Conservation (phyloP, 2,113 vertebrate genomes). For the Sebastes schlegelii region DNA sequence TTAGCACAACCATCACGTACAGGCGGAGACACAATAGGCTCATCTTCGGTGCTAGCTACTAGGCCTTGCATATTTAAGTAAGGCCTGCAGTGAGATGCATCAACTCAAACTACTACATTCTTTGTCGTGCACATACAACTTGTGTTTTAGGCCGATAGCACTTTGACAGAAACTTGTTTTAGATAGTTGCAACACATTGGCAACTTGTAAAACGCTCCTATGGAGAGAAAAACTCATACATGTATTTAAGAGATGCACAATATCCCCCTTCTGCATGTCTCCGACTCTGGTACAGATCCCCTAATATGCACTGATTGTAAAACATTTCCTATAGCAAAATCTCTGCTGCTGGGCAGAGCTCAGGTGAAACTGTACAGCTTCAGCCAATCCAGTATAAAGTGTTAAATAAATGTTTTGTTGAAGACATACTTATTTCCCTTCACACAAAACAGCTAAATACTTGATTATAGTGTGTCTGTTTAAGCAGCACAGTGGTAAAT, state of each 20-base stretch:
- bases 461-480: background rate
- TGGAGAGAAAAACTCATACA: background rate
- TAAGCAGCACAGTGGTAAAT: background rate
- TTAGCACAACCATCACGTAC: background rate
- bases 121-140: background rate
- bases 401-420: background rate
- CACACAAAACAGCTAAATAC: background rate
- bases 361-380: background rate
- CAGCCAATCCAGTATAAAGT: background rate
- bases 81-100: constrained; percentile 40
- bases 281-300: background rate
- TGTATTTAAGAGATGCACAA: background rate
- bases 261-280: background rate
- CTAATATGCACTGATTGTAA: background rate
- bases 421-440: background rate
- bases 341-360: background rate
- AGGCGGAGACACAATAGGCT: constrained; percentile 39
- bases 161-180: background rate
- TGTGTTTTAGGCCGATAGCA: background rate
- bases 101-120: background rate
- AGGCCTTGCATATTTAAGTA: constrained; percentile 53
- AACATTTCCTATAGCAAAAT: background rate
- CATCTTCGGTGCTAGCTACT: constrained; percentile 1
- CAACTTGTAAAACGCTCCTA: background rate
- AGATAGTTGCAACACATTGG: background rate